Base-by-base conservation (phyloP, 2,888 invertebrate genomes). In the Xanthia togata region DNA sequence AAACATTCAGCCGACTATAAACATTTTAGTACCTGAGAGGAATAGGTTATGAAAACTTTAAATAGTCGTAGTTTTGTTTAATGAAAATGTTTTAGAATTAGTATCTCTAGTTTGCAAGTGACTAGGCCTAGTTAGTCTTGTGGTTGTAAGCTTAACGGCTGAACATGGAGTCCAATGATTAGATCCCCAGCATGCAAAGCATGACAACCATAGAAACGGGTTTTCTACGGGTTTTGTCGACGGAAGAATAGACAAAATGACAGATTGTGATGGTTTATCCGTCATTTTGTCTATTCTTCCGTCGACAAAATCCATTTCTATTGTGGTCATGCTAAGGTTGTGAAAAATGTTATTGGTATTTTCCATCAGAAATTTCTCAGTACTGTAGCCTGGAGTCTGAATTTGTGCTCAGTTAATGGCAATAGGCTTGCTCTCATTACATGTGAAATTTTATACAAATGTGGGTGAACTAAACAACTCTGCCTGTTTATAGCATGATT, bases 1-100 rank as follows among this genome's bases (percentile, higher is more conserved):
- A 87, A 91, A 89, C 89, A 90, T 85, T 81, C 23, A 50, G 64
- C 78, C 78, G 76, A 84, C 82, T 78, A 80, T 82, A 86, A 85
- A 89, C 79, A 88, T 84, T 85, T 79, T 78, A 79, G 73, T 72
- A 76, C 68, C 73, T 81, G 44, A 70, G 47, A 55, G 63, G 60
- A 70, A 4, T 78, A 72, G 50, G 35, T 44, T 71, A 50, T 55
- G 67, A 63, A 41, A 57, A 72, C 63, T 73, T 72, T 67, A 44
- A n/a, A 76, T 74, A 44, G 35, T 47, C 23, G 26, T 53, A 69
- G 55, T 55, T 84, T 47, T 60, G 59, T 83, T 67, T 57, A n/a
- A 65, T 55, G 53, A 68, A 57, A 64, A 35, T 60, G 12, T 47
- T 64, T 57, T 57, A 23, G n/a, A 50, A 79, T 59, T 44, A 17